Evolutionary conservation across 2,888 invertebrate genomes (phyloP).

Genomic region (Chloromyia formosa): DNA sequence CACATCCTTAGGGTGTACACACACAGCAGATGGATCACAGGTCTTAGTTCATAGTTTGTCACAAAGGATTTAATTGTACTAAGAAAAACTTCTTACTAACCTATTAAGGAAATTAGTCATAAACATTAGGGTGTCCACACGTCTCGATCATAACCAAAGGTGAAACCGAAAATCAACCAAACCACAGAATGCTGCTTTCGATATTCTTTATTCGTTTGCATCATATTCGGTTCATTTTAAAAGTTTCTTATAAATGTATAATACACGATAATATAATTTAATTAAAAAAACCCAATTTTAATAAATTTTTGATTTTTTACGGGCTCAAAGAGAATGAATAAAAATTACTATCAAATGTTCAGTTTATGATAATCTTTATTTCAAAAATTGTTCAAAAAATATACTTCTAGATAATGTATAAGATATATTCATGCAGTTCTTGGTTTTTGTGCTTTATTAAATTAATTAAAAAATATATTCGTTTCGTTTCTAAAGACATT

Average conservation of each 20-base stretch:
- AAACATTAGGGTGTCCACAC: too few species aligned
- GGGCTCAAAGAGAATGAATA: not conserved
- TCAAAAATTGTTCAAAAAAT: slow-evolving; percentile 29
- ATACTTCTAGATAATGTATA: not conserved
- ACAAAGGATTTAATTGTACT: too few species aligned
- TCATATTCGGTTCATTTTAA: too few species aligned
- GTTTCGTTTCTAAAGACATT: slow-evolving; percentile 19
- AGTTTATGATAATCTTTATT: slow-evolving; percentile 7
- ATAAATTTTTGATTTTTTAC: too few species aligned
- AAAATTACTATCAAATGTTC: not conserved
- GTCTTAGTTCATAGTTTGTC: too few species aligned
- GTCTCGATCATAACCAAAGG: not conserved
- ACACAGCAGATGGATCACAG: too few species aligned
- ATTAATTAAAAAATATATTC: slow-evolving; percentile 33
- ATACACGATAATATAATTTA: not conserved
- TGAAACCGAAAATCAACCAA: slow-evolving; percentile 7
- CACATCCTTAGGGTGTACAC: too few species aligned
- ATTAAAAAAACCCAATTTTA: not conserved
- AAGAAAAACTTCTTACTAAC: too few species aligned
- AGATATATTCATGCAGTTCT: slow-evolving; percentile 2
- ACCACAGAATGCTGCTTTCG: slow-evolving; percentile 33
- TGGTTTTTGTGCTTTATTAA: slow-evolving; percentile 13
- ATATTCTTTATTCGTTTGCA: slow-evolving; percentile 39
- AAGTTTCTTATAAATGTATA: not conserved
- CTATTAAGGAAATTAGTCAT: too few species aligned